Conservation (phyloP, 2,113 vertebrate species). For the Hippocampus guttulatus region DNA sequence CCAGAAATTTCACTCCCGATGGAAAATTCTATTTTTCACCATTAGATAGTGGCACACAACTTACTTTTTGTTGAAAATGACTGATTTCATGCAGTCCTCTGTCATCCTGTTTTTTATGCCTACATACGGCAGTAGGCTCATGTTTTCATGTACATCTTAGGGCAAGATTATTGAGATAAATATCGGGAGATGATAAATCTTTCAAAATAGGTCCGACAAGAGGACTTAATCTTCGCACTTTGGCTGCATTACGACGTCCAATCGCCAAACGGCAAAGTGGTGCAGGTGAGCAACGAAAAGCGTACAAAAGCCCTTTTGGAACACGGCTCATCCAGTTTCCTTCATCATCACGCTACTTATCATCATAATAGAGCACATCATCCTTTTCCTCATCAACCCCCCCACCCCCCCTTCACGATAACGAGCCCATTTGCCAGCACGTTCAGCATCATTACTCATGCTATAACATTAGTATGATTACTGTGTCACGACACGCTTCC, state of each 20-base stretch:
- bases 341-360: conserved; percentile 31
- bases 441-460: conserved; percentile 13
- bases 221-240: neutral
- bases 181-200: neutral
- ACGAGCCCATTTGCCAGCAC: conserved; percentile 12
- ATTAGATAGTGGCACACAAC: too few species aligned
- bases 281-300: conserved; percentile 16
- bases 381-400: conserved; percentile 2
- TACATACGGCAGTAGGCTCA: too few species aligned
- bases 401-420: neutral
- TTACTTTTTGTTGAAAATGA: too few species aligned
- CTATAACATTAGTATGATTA: conserved; percentile 25
- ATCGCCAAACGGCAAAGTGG: conserved; percentile 18
- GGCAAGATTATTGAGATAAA: too few species aligned
- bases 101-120: too few species aligned
- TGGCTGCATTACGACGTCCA: conserved; percentile 1
- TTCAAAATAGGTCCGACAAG: conserved; percentile 18
- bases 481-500: conserved; percentile 1
- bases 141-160: too few species aligned
- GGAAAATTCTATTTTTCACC: too few species aligned
- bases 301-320: conserved; percentile 1
- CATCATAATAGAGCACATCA: conserved; percentile 7
- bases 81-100: too few species aligned
- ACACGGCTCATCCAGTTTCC: conserved; percentile 12
- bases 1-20: too few species aligned